Evolutionary conservation across 2,797 vertebrate species (phyloP), one percentile per base, ranked within the genome.

Genomic region (Pipistrellus pygmaeus): DNA sequence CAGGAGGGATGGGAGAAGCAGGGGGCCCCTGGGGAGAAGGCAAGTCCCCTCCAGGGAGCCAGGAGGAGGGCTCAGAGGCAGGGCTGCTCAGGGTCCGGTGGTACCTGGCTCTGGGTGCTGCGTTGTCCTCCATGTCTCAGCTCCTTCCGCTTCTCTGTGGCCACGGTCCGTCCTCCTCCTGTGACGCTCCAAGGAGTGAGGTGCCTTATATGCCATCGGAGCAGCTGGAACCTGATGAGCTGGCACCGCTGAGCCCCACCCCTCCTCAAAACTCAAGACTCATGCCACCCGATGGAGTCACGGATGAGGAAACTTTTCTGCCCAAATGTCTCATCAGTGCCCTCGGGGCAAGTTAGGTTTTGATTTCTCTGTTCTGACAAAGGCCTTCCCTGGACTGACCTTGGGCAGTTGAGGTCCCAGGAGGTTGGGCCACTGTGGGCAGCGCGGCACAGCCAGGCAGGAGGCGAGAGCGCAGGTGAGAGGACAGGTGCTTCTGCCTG

Each of bases 41-140:
- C 51, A 53, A 53, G 51, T 53, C 51, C 51, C 51, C 51, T 53
- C 18, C 51, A 53, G 51, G 51, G 51, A 53, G 18, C 18, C 53
- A 21, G 53, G 4, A n/a, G 53, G 9, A 51, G 41, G 20, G 21
- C 53, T 18, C 44, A 6, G 66, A 38, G 2, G 6, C 10, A 17
- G 27, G n/a, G 20, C 13, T 1, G 15, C 38, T 35, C 0, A 6
- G 17, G 10, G 15, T 21, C 20, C 6, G 20, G 20, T 0, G 4
- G 9, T 75, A 82, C 91, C 91, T 44, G 77, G 2, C 21, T 21
- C 0, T 0, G 8, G 30, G 8, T 1, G 30, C 46, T 21, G 46
- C 0, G 8, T 1, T 8, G 30, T 21, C 30, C 0, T 1, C 46
- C 76, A 44, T 13, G 46, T 55, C 38, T 32, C 20, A 4, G 82